Base-by-base conservation (phyloP, 2,113 vertebrate genomes). In the Athene noctua region DNA sequence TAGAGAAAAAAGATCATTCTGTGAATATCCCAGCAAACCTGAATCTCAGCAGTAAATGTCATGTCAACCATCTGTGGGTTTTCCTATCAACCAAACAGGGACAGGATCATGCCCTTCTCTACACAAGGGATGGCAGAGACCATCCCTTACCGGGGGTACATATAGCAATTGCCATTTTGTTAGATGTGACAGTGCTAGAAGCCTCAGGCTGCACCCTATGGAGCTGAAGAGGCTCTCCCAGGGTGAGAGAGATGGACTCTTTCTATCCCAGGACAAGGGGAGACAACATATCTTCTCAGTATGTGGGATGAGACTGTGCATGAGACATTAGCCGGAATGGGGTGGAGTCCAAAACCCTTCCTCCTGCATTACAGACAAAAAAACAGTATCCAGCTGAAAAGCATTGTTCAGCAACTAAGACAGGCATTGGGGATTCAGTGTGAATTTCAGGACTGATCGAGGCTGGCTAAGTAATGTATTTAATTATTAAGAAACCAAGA, bases 301-400 rank as follows among this genome's bases (percentile, higher is more conserved):
- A 42, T 1, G 0, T 9, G 5, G 34, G 21, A 32, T 40, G 29
- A 71, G 55, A 36, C 22, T 13, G 8, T 36, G 49, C 30, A 8
- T 58, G 32, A 83, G 10, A 36, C 4, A 2, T 32, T 36, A 80
- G 38, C 8, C 61, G 86, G 47, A 68, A 58, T 0, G 2, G n/a
- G n/a, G 25, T 14, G 3, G 40, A 77, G 27, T 14, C 21, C 42
- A 25, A 51, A 82, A 21, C 14, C 40, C 12, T 51, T 80, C 51
- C 40, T 80, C 10, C 52, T 72, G 16, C 16, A 13, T n/a, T 55
- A 71, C 22, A 38, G 54, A 49, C 19, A 29, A 7, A 44, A 77
- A 61, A 57, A 27, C 44, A 17, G 4, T 34, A 54, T 46, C 18
- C 25, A 30, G 15, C 38, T 59, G 34, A 78, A 87, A 78, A 82